A percentile compares a stretch with the other conserved stretches of the same genome.
Evolutionary conservation across 2,797 vertebrate species (phyloP).

Genomic region (Scleropages formosus): DNA sequence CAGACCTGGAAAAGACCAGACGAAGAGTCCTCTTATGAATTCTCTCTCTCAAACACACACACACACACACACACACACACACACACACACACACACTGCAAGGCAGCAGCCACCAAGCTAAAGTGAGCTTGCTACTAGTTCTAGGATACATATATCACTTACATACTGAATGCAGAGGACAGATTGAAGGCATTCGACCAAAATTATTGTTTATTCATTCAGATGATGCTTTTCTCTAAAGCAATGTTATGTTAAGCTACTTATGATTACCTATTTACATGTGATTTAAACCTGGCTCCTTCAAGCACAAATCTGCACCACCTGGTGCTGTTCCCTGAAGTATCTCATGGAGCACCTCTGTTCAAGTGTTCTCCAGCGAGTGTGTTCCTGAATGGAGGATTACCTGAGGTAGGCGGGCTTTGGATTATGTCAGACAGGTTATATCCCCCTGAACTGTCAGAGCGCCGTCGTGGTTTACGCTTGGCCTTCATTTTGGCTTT

Average conservation of each 20-base stretch:
- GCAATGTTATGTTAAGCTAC: too few species aligned
- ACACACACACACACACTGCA: too few species aligned
- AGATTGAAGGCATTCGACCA: too few species aligned
- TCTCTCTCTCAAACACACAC: conserved; percentile 39
- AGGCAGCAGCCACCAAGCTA: neutral
- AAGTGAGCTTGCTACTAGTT: neutral
- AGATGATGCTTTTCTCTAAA: too few species aligned
- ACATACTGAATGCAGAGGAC: neutral
- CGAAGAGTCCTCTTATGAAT: too few species aligned
- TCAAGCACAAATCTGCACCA: too few species aligned
- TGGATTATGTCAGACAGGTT: conserved; percentile 92
- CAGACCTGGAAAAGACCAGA: conserved; percentile 54
- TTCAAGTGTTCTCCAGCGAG: neutral
- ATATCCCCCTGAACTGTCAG: conserved; percentile 93
- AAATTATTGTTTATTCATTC: too few species aligned
- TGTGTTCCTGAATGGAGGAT: neutral
- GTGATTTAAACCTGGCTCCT: too few species aligned
- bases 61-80: neutral
- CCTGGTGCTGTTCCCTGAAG: too few species aligned
- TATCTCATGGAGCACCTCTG: too few species aligned
- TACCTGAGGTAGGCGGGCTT: conserved; percentile 79
- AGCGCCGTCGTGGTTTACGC: conserved; percentile 87
- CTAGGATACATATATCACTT: neutral
- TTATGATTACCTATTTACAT: too few species aligned
- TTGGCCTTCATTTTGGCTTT: conserved; percentile 89